Conservation (phyloP, 1,140 invertebrate species). For the Rhyacophila brunnea region DNA sequence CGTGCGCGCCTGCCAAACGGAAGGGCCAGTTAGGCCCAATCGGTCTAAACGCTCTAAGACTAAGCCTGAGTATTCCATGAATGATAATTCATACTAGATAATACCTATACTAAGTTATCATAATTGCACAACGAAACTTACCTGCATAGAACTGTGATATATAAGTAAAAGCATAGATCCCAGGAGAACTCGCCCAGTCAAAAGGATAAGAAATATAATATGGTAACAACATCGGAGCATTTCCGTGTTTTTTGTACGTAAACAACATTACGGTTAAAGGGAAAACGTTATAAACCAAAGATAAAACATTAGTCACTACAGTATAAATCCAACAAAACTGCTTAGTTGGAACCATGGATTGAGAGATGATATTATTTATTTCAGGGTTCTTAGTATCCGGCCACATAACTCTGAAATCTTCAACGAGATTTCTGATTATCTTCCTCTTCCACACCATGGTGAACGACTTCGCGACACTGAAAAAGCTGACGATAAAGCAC, state of each 20-base stretch:
- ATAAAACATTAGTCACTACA: constrained; percentile 20
- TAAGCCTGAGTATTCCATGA: no score
- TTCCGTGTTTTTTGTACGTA: constrained; percentile 5
- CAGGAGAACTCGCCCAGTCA: constrained; percentile 6
- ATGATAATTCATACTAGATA: no score
- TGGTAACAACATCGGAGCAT: constrained; percentile 10
- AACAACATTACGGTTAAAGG: constrained; percentile 19
- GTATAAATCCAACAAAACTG: constrained; percentile 24
- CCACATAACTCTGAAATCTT: constrained; percentile 20
- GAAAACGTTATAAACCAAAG: constrained; percentile 26
- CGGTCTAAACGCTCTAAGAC: no score
- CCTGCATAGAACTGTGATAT: constrained; percentile 25
- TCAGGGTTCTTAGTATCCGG: constrained; percentile 4
- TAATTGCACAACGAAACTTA: no score
- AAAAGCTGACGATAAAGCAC: constrained; percentile 17
- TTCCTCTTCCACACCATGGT: constrained; percentile 13
- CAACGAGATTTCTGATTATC: constrained; percentile 2
- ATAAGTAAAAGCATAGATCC: constrained; percentile 11
- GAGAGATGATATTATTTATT: constrained; percentile 1
- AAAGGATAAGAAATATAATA: constrained; percentile 30
- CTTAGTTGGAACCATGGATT: constrained; percentile 14
- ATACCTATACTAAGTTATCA: no score
- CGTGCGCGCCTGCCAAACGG: no score
- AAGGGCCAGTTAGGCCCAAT: no score
- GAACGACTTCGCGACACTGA: constrained; percentile 9